These are phyloP conservation scores for Conus betulinus DNA, from an alignment of 1,140 invertebrate species.

Conservation along the genomic window DNA sequence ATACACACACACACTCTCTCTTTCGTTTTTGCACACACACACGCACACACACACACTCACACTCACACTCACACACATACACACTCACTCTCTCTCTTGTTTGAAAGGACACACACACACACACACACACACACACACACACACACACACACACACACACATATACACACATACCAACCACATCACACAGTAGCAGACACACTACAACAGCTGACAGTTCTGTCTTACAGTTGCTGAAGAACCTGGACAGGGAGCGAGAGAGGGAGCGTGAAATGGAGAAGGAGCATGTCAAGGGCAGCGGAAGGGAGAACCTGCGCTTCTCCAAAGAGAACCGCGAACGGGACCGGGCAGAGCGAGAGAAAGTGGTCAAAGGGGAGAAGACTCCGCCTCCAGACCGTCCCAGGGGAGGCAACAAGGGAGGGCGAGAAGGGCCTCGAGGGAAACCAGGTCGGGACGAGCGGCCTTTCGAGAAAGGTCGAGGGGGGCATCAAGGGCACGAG, in stretches of 20 bases:
- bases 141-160: too few species aligned
- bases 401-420: slow-evolving; percentile 18
- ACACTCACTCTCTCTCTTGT: too few species aligned
- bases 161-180: too few species aligned
- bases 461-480: slow-evolving; percentile 14
- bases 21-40: too few species aligned
- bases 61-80: too few species aligned
- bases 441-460: slow-evolving; percentile 26
- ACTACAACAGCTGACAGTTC: too few species aligned
- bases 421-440: background rate
- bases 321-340: slow-evolving; percentile 46
- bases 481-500: background rate
- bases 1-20: too few species aligned
- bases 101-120: too few species aligned
- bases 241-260: slow-evolving; percentile 65
- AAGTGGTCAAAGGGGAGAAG: slow-evolving; percentile 30
- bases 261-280: slow-evolving; percentile 39
- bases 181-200: too few species aligned
- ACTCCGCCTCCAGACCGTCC: background rate
- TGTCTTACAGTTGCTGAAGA: slow-evolving; percentile 56
- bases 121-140: too few species aligned
- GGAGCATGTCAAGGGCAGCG: slow-evolving; percentile 30
- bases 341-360: slow-evolving; percentile 45
- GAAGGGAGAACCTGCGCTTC: slow-evolving; percentile 40
- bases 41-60: too few species aligned